Evolutionary conservation across 2,888 invertebrate genomes (phyloP).

Genomic region (Noctua janthe): DNA sequence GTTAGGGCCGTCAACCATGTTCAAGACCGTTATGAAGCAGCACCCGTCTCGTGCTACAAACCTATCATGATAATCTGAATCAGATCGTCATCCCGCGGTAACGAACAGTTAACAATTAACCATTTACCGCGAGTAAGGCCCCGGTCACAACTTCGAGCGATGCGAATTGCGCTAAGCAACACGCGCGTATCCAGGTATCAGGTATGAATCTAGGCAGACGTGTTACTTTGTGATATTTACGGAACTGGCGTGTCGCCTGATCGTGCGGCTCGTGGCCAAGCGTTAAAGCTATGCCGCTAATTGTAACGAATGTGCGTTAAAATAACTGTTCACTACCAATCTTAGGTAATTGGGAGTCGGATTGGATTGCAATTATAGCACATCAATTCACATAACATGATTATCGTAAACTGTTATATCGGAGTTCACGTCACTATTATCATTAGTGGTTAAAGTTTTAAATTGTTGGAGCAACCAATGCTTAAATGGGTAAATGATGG

Average conservation of each 20-base stretch:
- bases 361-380: conserved; percentile 47
- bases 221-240: background rate
- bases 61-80: conserved; percentile 50
- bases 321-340: conserved; percentile 54
- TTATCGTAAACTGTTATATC: conserved; percentile 33
- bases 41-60: conserved; percentile 42
- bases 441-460: background rate
- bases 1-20: background rate
- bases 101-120: conserved; percentile 61
- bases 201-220: background rate
- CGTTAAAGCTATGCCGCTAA: conserved; percentile 40
- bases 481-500: conserved; percentile 2
- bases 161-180: background rate
- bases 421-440: conserved; percentile 1
- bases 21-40: conserved; percentile 58
- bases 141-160: background rate
- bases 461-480: background rate
- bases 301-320: conserved; percentile 49
- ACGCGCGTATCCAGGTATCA: background rate
- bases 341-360: conserved; percentile 25
- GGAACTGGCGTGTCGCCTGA: background rate
- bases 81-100: conserved; percentile 54
- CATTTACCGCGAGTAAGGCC: conserved; percentile 39
- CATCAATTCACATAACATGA: conserved; percentile 32
- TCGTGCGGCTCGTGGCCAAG: background rate